Evolutionary conservation across 2,797 vertebrate genomes (phyloP).

Genomic region (Steatocranus sp.): DNA sequence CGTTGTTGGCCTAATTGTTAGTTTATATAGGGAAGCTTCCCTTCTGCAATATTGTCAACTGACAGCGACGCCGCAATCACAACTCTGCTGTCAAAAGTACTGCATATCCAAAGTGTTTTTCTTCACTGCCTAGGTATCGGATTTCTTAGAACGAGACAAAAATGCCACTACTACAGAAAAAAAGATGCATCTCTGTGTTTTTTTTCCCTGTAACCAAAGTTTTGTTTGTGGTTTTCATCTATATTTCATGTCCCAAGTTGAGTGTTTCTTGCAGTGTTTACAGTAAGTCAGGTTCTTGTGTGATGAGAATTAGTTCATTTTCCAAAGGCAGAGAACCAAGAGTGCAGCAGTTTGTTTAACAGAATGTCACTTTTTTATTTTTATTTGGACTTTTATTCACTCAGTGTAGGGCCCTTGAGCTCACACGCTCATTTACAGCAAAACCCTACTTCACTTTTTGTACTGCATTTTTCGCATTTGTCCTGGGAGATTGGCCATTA

Average conservation of each 20-base stretch:
- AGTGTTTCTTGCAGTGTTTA: not conserved
- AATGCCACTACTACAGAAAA: not conserved
- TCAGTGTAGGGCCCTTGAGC: not conserved
- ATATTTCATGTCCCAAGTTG: not conserved
- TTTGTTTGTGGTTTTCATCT: not conserved
- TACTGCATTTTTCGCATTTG: rapidly evolving
- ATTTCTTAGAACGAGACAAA: not conserved
- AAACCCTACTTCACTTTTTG: not conserved
- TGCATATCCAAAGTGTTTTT: not conserved
- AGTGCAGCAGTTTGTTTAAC: not conserved
- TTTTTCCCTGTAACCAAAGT: not conserved
- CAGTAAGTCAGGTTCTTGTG: not conserved
- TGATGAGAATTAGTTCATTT: not conserved
- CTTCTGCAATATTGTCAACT: not conserved
- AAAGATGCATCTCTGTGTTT: not conserved
- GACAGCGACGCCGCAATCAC: not conserved
- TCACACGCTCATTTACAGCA: not conserved
- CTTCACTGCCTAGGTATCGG: not conserved
- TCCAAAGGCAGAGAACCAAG: not conserved
- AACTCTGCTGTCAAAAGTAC: rapidly evolving
- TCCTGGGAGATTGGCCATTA: not conserved
- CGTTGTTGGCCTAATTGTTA: not conserved
- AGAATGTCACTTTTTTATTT: not conserved
- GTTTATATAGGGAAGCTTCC: not conserved
- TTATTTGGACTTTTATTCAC: not conserved